Evolutionary conservation across 2,797 vertebrate species (phyloP).

Genomic region (Typhlichthys subterraneus): DNA sequence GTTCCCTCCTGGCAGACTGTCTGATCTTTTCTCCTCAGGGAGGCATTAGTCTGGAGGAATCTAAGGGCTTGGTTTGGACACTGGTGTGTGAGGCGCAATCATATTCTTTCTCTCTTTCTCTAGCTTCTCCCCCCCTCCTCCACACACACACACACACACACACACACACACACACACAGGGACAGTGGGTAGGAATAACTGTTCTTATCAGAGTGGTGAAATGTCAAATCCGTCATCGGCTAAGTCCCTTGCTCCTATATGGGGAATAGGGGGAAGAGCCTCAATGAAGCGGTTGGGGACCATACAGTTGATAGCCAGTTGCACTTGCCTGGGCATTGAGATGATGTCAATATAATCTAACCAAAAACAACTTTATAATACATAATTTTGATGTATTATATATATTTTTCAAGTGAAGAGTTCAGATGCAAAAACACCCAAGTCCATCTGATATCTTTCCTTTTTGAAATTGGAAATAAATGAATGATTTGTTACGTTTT

Average conservation of each 20-base stretch:
- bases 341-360: too few relatives aligned
- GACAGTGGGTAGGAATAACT: conserved; percentile 27
- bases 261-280: neutral
- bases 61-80: conserved; percentile 61
- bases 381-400: too few relatives aligned
- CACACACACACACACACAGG: conserved; percentile 12
- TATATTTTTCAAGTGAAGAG: too few relatives aligned
- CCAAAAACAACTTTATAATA: too few relatives aligned
- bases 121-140: neutral
- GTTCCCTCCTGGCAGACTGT: conserved; percentile 58
- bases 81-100: conserved; percentile 58
- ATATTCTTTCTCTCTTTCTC: conserved; percentile 26
- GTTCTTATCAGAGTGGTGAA: conserved; percentile 31
- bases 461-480: too few relatives aligned
- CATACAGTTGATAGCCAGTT: too few relatives aligned
- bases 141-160: conserved; percentile 12
- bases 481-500: too few relatives aligned
- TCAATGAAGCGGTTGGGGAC: neutral
- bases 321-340: too few relatives aligned
- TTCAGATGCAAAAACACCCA: too few relatives aligned
- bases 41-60: conserved; percentile 65
- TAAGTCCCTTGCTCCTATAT: conserved; percentile 22
- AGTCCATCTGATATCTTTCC: too few relatives aligned
- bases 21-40: conserved; percentile 65
- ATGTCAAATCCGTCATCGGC: conserved; percentile 29